phyloP scores from a whole-genome alignment of 2,888 invertebrate species.

The Acleris sparsana region DNA sequence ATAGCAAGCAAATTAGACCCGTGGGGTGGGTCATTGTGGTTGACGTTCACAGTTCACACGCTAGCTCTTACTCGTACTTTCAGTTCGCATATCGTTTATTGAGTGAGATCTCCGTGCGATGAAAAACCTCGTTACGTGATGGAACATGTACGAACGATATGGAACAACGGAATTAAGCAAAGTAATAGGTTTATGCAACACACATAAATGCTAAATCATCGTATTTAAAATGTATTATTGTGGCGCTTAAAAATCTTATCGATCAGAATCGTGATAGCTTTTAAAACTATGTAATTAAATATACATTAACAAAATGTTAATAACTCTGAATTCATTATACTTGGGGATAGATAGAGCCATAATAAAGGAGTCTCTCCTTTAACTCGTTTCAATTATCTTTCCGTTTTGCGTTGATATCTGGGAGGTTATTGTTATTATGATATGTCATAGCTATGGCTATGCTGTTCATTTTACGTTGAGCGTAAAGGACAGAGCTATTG shows the following conservation, averaged over 20 bases:
- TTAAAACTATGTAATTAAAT: not conserved
- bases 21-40: conserved; percentile 27
- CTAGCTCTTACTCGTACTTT: conserved; percentile 37
- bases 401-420: no score
- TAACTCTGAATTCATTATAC: no score
- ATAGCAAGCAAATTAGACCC: conserved; percentile 23
- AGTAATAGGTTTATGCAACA: conserved; percentile 29
- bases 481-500: no score
- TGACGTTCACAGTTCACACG: conserved; percentile 29
- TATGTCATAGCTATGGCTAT: no score
- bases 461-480: no score
- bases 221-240: conserved; percentile 9
- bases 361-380: no score
- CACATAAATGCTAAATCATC: conserved; percentile 21
- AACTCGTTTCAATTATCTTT: no score
- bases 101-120: conserved; percentile 41
- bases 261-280: not conserved
- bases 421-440: no score
- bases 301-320: no score
- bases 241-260: conserved; percentile 5
- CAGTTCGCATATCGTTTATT: conserved; percentile 31
- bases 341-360: no score
- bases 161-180: conserved; percentile 25
- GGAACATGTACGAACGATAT: conserved; percentile 52
- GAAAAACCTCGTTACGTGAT: conserved; percentile 57